Percentiles rank a stretch among this genome's conserved stretches.
phyloP scores from a whole-genome alignment of 2,113 vertebrate genomes.

The Thunnus thynnus region DNA sequence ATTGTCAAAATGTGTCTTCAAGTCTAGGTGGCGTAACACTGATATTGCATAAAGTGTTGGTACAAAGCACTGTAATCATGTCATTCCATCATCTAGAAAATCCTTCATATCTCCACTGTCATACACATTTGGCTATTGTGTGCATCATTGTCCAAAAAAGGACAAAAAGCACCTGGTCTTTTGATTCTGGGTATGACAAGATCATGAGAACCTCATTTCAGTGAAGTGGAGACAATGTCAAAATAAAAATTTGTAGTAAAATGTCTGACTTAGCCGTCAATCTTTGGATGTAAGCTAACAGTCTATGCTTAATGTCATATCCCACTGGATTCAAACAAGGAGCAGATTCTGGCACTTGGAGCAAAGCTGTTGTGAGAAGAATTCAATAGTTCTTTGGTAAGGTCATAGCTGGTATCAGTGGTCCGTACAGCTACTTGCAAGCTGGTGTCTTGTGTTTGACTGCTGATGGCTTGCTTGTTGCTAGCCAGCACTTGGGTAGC shows the following conservation, averaged over 20 bases:
- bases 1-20: slow-evolving; percentile 72
- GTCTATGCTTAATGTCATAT: neutral
- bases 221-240: slow-evolving; percentile 2
- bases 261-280: neutral
- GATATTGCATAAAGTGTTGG: slow-evolving; percentile 48
- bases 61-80: slow-evolving; percentile 27
- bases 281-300: neutral
- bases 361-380: slow-evolving; percentile 7
- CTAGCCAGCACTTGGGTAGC: neutral
- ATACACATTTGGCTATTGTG: slow-evolving; percentile 49
- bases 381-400: slow-evolving; percentile 49
- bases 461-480: slow-evolving; percentile 8
- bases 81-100: slow-evolving; percentile 18
- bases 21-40: slow-evolving; percentile 76
- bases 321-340: neutral
- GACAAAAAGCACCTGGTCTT: slow-evolving; percentile 47
- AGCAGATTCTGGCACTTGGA: slow-evolving; percentile 22
- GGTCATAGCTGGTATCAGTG: slow-evolving; percentile 5
- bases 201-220: slow-evolving; percentile 13
- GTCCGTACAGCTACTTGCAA: neutral
- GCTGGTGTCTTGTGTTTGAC: slow-evolving; percentile 21
- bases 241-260: neutral
- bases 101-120: slow-evolving; percentile 28
- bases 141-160: slow-evolving; percentile 43
- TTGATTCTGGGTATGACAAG: slow-evolving; percentile 23